These are phyloP conservation scores for Chascanopsetta lugubris DNA, from an alignment of 2,113 vertebrate genomes.

Conservation along the genomic window DNA sequence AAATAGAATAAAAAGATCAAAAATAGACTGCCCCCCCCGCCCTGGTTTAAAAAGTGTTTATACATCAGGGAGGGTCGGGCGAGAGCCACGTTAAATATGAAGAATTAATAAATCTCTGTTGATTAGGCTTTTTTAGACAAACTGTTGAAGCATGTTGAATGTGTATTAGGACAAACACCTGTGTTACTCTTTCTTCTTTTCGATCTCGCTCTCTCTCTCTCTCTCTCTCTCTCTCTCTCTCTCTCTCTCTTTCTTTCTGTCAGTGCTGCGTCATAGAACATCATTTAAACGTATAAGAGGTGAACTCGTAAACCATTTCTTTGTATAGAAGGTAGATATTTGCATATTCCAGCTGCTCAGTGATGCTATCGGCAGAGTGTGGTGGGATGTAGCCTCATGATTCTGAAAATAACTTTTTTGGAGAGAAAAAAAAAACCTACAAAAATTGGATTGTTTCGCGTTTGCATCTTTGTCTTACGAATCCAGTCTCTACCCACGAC, in stretches of 20 bases:
- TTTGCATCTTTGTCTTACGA: slow-evolving; percentile 59
- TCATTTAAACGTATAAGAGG: slow-evolving; percentile 60
- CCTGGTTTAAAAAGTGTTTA: slow-evolving; percentile 34
- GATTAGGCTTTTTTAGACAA: slow-evolving; percentile 73
- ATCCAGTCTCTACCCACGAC: slow-evolving; percentile 82
- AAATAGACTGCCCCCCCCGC: too few relatives aligned
- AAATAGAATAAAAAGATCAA: too few relatives aligned
- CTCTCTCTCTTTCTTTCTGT: slow-evolving; percentile 66
- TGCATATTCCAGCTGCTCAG: slow-evolving; percentile 71
- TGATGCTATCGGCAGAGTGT: slow-evolving; percentile 79
- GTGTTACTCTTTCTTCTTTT: slow-evolving; percentile 63
- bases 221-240: too few relatives aligned
- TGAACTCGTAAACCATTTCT: slow-evolving; percentile 53
- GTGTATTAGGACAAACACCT: slow-evolving; percentile 76
- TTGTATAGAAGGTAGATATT: slow-evolving; percentile 68
- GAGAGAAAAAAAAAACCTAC: slow-evolving; percentile 26
- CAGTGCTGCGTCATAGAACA: slow-evolving; percentile 76
- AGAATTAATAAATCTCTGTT: slow-evolving; percentile 60
- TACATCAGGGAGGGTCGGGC: slow-evolving; percentile 34
- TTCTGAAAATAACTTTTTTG: slow-evolving; percentile 55
- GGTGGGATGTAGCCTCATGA: slow-evolving; percentile 76
- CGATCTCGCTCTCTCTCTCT: slow-evolving; percentile 11
- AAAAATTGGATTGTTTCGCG: slow-evolving; percentile 60
- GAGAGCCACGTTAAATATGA: slow-evolving; percentile 58
- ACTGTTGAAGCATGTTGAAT: slow-evolving; percentile 82